A percentile compares a stretch with the other conserved stretches of the same genome.
These are phyloP conservation scores for Eunapius fragilis DNA, from an alignment of 37 sponge, comb jelly and placozoan genomes.

Conservation along the genomic window DNA sequence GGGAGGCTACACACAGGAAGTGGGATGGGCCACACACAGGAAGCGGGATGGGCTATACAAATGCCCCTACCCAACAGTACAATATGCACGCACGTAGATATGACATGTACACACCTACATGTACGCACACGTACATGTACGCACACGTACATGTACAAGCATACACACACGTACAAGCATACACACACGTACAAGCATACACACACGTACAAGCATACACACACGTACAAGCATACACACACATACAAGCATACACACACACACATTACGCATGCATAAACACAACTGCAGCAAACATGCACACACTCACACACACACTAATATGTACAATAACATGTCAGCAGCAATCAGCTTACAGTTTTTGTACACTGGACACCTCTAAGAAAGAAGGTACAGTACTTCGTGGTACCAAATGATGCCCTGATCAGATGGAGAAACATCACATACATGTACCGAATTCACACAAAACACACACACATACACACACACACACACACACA, in stretches of 20 bases:
- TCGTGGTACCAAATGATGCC: conserved; percentile 94
- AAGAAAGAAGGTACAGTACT: conserved; percentile 92
- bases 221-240: conserved; percentile 13
- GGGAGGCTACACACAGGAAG: neutral
- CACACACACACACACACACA: neutral
- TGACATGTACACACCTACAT: neutral
- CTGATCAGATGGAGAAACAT: conserved; percentile 34
- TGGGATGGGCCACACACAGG: too few relatives aligned
- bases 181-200: neutral
- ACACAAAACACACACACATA: neutral
- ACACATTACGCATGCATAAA: neutral
- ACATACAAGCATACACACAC: neutral
- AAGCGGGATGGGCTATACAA: neutral
- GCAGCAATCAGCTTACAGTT: conserved; percentile 50
- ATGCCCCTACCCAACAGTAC: neutral
- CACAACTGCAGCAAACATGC: neutral
- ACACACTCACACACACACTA: too few relatives aligned
- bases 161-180: conserved; percentile 18
- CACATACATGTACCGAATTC: neutral
- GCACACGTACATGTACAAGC: neutral
- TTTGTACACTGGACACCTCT: conserved; percentile 80
- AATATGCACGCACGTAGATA: neutral
- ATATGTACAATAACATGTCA: too few relatives aligned
- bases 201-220: neutral
- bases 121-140: neutral